Conservation (phyloP, 2,797 vertebrate genomes). For the Nyctibius grandis region DNA sequence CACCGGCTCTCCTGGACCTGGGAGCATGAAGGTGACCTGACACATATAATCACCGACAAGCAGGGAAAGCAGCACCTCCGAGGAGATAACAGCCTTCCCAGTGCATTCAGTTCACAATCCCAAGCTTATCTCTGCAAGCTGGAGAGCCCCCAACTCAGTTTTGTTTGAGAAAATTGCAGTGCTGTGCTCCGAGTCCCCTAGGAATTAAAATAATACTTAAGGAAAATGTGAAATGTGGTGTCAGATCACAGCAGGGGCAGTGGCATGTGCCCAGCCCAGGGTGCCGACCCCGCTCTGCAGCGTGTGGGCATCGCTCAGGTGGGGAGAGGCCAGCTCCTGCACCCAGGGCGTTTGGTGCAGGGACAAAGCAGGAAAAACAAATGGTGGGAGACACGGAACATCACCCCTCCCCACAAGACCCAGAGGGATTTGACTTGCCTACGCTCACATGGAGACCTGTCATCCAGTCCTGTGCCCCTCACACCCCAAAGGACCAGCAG, state of each 20-base stretch:
- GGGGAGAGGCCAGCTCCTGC: fast-evolving
- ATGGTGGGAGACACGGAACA: not conserved
- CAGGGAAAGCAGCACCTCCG: not conserved
- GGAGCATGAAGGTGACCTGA: not conserved
- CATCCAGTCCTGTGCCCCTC: fast-evolving
- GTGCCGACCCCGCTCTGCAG: not conserved
- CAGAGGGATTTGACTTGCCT: not conserved
- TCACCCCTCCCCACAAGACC: too few relatives aligned
- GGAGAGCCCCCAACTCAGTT: not conserved
- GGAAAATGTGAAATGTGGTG: fast-evolving
- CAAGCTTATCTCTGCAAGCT: not conserved
- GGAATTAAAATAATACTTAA: not conserved
- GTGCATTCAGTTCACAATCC: not conserved
- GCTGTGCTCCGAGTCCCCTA: fast-evolving
- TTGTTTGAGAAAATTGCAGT: not conserved
- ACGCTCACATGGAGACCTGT: fast-evolving
- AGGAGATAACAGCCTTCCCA: not conserved
- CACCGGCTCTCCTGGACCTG: not conserved
- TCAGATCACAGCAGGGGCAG: fast-evolving
- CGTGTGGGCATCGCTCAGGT: not conserved
- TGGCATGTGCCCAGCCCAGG: not conserved
- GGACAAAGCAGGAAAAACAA: not conserved
- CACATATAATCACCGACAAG: not conserved
- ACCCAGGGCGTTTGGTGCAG: fast-evolving
- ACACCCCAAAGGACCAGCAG: not conserved